Evolutionary conservation across 2,797 vertebrate species (phyloP).

Genomic region (Acipenser ruthenus): DNA sequence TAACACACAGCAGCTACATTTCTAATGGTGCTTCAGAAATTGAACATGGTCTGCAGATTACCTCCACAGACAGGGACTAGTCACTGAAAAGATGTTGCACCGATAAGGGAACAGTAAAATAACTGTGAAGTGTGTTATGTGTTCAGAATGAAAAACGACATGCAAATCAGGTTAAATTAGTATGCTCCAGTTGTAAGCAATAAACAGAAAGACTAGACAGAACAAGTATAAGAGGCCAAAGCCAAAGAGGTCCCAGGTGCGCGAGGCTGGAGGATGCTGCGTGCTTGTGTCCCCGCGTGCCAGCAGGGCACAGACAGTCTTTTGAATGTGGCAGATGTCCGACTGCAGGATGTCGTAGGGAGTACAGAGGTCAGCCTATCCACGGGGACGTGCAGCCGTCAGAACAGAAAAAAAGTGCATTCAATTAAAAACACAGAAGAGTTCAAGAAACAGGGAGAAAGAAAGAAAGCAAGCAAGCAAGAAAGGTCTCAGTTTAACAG

Average conservation of each 20-base stretch:
- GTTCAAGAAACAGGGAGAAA: constrained; percentile 40
- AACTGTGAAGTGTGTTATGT: too few species aligned
- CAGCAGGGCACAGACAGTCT: constrained; percentile 77
- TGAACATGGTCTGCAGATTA: too few species aligned
- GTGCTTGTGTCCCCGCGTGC: constrained; percentile 59
- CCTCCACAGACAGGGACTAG: too few species aligned
- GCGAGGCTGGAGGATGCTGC: constrained; percentile 75
- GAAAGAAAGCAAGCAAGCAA: constrained; percentile 28
- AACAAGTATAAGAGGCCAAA: constrained; percentile 85
- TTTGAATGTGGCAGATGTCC: constrained; percentile 73
- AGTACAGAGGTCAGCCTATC: constrained; percentile 87
- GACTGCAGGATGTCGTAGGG: constrained; percentile 89
- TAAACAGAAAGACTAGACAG: constrained; percentile 80
- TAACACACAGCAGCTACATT: too few species aligned
- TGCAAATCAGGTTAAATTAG: constrained; percentile 61
- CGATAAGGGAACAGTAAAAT: too few species aligned
- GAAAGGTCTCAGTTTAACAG: too few species aligned
- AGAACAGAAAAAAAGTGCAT: constrained; percentile 76
- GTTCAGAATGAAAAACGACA: constrained; percentile 10
- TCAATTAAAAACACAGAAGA: constrained; percentile 67
- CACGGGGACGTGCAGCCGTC: constrained; percentile 56
- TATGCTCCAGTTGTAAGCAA: constrained; percentile 84
- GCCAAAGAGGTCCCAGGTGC: constrained; percentile 85
- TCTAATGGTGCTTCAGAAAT: too few species aligned
- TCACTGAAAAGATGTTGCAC: too few species aligned